Percentiles rank a stretch among this genome's conserved stretches.
These are phyloP conservation scores for Sinopyrophorus schimmeli DNA, from an alignment of 2,888 invertebrate species.

Conservation along the genomic window DNA sequence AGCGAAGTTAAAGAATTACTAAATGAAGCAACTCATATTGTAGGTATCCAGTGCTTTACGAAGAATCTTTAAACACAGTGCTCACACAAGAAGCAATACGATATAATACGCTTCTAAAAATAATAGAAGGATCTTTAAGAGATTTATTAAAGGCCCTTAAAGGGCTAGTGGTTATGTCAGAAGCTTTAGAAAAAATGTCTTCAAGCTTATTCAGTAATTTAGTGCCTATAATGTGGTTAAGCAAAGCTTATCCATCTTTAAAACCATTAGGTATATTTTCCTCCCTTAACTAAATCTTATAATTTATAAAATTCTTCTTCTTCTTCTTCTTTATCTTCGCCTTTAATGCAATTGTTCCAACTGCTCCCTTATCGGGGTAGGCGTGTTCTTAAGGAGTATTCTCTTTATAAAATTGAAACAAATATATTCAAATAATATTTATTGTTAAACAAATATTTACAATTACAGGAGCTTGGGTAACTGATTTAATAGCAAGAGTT, in stretches of 20 bases:
- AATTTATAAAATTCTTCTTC: too few species aligned
- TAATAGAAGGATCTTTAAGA: conserved; percentile 61
- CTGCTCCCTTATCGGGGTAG: too few species aligned
- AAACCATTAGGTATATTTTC: conserved; percentile 70
- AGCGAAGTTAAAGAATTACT: too few species aligned
- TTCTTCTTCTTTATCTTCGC: too few species aligned
- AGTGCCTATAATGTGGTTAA: conserved; percentile 73
- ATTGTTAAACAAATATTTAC: not conserved
- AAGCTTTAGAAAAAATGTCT: conserved; percentile 71
- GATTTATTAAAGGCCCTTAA: conserved; percentile 73
- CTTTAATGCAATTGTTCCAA: too few species aligned
- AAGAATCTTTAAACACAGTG: conserved; percentile 89
- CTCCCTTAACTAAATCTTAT: too few species aligned
- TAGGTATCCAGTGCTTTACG: conserved; percentile 82
- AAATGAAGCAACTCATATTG: too few species aligned
- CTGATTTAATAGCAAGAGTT: conserved; percentile 65
- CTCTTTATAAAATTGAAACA: too few species aligned
- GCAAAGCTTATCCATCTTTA: conserved; percentile 69
- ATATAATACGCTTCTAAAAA: conserved; percentile 68
- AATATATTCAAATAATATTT: too few species aligned
- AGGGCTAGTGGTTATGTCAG: conserved; percentile 79
- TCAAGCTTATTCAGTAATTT: conserved; percentile 66
- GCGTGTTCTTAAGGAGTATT: too few species aligned
- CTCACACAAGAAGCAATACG: conserved; percentile 83
- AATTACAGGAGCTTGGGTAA: conserved; percentile 66